Conservation (phyloP, 2,797 vertebrate genomes). For the Hydrophis major region DNA sequence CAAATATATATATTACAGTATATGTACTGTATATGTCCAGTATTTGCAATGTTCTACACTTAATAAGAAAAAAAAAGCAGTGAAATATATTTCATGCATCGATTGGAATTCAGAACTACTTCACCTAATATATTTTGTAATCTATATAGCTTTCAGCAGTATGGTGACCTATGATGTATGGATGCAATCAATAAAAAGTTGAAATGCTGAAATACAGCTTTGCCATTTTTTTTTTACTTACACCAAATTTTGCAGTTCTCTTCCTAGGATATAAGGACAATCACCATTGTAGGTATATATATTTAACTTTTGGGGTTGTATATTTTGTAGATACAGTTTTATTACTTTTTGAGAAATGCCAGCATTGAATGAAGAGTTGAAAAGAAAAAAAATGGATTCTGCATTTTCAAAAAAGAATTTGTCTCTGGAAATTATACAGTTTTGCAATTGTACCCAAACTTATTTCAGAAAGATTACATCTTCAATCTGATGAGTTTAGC, state of each 20-base stretch:
- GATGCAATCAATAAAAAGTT: background rate
- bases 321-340: background rate
- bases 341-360: background rate
- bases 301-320: background rate
- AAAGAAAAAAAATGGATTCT: background rate
- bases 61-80: background rate
- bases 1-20: background rate
- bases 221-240: background rate
- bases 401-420: background rate
- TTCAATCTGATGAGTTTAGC: background rate
- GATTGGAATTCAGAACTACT: background rate
- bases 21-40: background rate
- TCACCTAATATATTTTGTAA: background rate
- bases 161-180: background rate
- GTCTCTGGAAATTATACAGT: background rate
- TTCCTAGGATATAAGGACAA: background rate
- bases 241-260: background rate
- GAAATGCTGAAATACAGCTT: background rate
- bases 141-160: background rate
- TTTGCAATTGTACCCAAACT: background rate
- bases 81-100: background rate
- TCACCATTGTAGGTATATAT: background rate
- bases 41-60: background rate
- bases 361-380: background rate
- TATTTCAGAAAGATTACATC: background rate